A percentile compares a stretch with the other conserved stretches of the same genome.
Conservation (phyloP, 1,140 invertebrate genomes). For the Heliconius congener region DNA sequence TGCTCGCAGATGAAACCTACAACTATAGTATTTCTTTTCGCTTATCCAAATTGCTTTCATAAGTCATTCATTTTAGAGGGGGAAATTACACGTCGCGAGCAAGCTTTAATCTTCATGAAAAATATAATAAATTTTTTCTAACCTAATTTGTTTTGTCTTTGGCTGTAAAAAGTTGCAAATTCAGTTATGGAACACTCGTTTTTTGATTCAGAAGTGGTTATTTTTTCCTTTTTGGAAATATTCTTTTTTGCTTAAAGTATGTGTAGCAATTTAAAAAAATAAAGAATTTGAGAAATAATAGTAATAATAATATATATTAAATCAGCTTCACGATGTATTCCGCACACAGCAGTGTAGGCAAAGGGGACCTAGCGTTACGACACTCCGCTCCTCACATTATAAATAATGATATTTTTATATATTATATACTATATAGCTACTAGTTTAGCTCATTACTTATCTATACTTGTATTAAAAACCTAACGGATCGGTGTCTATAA, state of each 20-base stretch:
- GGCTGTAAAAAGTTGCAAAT: neutral
- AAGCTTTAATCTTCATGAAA: slow-evolving; percentile 12
- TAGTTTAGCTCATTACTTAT: too few relatives aligned
- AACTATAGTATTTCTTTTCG: slow-evolving; percentile 18
- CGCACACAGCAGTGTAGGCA: too few relatives aligned
- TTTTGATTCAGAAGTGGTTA: neutral
- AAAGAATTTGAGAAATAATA: too few relatives aligned
- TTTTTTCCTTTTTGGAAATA: neutral
- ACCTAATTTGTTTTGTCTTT: neutral
- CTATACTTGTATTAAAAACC: too few relatives aligned
- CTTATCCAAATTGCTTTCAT: slow-evolving; percentile 17
- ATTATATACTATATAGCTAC: too few relatives aligned
- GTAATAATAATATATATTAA: too few relatives aligned
- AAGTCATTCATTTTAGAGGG: slow-evolving; percentile 14
- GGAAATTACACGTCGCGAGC: slow-evolving; percentile 3
- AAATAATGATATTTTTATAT: too few relatives aligned
- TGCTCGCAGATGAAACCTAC: neutral
- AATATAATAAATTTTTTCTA: slow-evolving; percentile 9
- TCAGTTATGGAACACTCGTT: neutral
- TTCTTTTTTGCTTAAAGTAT: neutral
- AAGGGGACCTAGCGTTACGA: too few relatives aligned
- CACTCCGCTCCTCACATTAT: too few relatives aligned
- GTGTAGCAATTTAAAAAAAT: too few relatives aligned
- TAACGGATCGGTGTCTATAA: too few relatives aligned
- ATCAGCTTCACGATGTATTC: too few relatives aligned